Evolutionary conservation across 2,888 invertebrate genomes (phyloP), one percentile per base, ranked within the genome.

Genomic region (Drosophila ustulata): DNA sequence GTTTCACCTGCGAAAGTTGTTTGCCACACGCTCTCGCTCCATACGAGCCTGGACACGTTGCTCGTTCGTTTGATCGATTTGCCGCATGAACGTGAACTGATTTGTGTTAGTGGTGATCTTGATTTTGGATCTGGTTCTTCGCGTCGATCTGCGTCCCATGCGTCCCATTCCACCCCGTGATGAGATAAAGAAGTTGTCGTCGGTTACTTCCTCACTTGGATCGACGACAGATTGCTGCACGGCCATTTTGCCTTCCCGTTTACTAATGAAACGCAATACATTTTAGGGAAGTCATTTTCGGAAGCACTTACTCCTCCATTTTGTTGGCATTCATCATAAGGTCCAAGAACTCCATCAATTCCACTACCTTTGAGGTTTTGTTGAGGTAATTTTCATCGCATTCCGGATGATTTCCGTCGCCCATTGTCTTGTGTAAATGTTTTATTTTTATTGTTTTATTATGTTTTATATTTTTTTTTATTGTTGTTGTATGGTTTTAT

Each of bases 61-160:
- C 9, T 70, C 49, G 0, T 1, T 1, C 9, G 0, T 62, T 11
- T 46, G 41, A 13, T 78, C 70, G 1, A 80, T 23, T 53, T 80
- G 80, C 0, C 70, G 67, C 67, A 80, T 78, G 25, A 78, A 80
- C n/a, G 80, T 67, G 6, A 80, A 66, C 13, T 75, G 59, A 26
- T 61, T 59, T 4, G 25, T 8, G 9, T 68, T 72, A 0, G n/a
- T 2, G 6, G 0, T 0, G 0, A 18, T 3, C 7, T 43, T 57
- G 3, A 0, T 2, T 6, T 25, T 74, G 0, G 11, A 1, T 30
- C 1, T 67, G 2, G 13, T 18, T 37, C n/a, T 43, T 1, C 37
- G 53, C 0, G 1, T 4, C 0, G 68, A 64, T 1, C 8, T 4
- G 3, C 52, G 52, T 0, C 0, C 18, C 1, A 23, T 6, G 18